Evolutionary conservation across 37 sponge, comb jelly and placozoan genomes (phyloP).

Genomic region (Hexactinellida sp.): DNA sequence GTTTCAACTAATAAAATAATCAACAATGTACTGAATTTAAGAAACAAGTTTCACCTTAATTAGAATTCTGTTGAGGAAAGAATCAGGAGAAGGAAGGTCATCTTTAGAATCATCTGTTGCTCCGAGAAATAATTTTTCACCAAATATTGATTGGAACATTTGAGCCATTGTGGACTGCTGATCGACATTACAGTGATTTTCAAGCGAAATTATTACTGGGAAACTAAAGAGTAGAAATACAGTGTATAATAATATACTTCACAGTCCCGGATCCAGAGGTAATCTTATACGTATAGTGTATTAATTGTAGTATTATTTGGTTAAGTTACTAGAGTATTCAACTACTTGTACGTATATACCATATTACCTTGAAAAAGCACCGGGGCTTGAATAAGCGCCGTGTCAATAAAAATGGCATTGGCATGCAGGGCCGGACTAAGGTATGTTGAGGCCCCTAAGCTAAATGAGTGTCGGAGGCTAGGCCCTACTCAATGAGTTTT

Average conservation of each 20-base stretch:
- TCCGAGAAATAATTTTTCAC: not conserved
- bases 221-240: slow-evolving; percentile 21
- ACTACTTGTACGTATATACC: too few relatives aligned
- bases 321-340: too few relatives aligned
- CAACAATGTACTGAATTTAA: too few relatives aligned
- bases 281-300: not conserved
- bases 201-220: slow-evolving; percentile 64
- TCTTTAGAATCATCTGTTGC: not conserved
- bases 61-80: not conserved
- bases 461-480: too few relatives aligned
- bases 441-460: too few relatives aligned
- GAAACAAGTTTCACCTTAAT: not conserved
- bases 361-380: too few relatives aligned
- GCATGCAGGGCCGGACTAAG: too few relatives aligned
- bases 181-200: slow-evolving; percentile 65
- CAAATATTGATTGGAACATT: not conserved
- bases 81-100: not conserved
- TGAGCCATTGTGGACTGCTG: slow-evolving; percentile 52
- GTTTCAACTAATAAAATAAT: too few relatives aligned
- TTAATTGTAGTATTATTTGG: too few relatives aligned
- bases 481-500: too few relatives aligned
- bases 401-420: too few relatives aligned
- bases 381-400: too few relatives aligned
- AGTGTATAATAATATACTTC: not conserved
- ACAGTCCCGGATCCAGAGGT: not conserved